These are phyloP conservation scores for Metalampra italica DNA, from an alignment of 2,888 invertebrate species.

Conservation along the genomic window DNA sequence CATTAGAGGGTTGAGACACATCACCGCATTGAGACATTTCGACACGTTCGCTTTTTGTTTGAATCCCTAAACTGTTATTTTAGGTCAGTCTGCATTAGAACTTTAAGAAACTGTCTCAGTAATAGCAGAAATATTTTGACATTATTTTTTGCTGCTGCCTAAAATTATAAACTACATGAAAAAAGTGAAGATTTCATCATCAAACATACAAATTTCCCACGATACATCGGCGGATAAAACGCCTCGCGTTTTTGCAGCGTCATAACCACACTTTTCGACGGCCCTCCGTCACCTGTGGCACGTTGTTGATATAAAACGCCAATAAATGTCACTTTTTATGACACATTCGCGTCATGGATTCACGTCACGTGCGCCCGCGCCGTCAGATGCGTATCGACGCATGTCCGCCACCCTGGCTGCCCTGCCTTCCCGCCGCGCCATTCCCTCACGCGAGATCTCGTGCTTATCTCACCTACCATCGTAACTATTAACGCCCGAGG, in stretches of 20 bases:
- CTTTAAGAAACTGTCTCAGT: slow-evolving; percentile 18
- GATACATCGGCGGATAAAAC: slow-evolving; percentile 54
- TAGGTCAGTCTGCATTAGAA: slow-evolving; percentile 41
- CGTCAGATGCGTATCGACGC: slow-evolving; percentile 61
- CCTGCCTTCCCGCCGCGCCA: slow-evolving; percentile 34
- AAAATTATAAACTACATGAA: slow-evolving; percentile 18
- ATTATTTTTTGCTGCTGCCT: neutral
- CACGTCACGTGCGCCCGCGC: slow-evolving; percentile 67
- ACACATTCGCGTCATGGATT: slow-evolving; percentile 55
- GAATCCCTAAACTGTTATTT: slow-evolving; percentile 53
- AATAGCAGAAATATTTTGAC: neutral
- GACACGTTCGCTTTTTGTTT: slow-evolving; percentile 63
- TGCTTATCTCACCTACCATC: slow-evolving; percentile 57
- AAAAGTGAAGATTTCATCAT: slow-evolving; percentile 46
- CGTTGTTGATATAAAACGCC: slow-evolving; percentile 75
- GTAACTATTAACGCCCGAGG: slow-evolving; percentile 49
- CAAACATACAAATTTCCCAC: slow-evolving; percentile 48
- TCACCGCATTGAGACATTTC: slow-evolving; percentile 60
- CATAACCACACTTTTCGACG: slow-evolving; percentile 58
- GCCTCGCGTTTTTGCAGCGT: slow-evolving; percentile 64
- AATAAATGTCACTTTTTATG: slow-evolving; percentile 78
- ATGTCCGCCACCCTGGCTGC: slow-evolving; percentile 36
- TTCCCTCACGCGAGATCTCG: slow-evolving; percentile 58
- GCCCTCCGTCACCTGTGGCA: slow-evolving; percentile 60
- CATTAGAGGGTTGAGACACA: slow-evolving; percentile 64